Percentiles rank a stretch among this genome's conserved stretches.
Conservation (phyloP, 1,140 invertebrate species). For the Plutomurus gul region DNA sequence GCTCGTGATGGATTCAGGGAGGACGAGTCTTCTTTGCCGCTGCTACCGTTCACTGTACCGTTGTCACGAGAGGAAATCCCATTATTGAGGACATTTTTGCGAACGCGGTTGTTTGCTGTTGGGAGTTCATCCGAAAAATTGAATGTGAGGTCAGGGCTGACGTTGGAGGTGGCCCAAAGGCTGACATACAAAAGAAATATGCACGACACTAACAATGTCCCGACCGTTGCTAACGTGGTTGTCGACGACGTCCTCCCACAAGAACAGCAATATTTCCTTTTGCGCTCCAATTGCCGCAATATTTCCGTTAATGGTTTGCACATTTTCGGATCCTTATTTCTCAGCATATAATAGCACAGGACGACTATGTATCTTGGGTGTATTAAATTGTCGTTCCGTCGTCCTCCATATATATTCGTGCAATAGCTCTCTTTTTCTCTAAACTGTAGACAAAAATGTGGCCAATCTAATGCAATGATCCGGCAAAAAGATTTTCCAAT, state of each 20-base stretch:
- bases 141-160: conserved; percentile 9
- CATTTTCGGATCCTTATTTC: conserved; percentile 20
- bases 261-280: conserved; percentile 36
- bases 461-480: background rate
- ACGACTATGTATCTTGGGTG: background rate
- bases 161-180: conserved; percentile 10
- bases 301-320: conserved; percentile 24
- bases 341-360: background rate
- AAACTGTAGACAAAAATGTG: background rate
- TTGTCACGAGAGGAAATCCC: background rate
- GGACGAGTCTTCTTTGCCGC: background rate
- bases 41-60: background rate
- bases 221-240: conserved; percentile 9
- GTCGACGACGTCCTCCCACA: background rate
- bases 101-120: background rate
- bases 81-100: conserved; percentile 18
- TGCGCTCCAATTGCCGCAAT: conserved; percentile 39
- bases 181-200: conserved; percentile 30
- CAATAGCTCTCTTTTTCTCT: background rate
- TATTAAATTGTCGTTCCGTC: background rate
- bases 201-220: conserved; percentile 32
- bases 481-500: background rate
- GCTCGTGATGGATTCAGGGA: conserved; percentile 13
- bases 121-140: conserved; percentile 34
- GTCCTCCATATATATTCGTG: background rate